Base-by-base conservation (phyloP, 1,140 invertebrate genomes). In the Eumeta japonica region DNA sequence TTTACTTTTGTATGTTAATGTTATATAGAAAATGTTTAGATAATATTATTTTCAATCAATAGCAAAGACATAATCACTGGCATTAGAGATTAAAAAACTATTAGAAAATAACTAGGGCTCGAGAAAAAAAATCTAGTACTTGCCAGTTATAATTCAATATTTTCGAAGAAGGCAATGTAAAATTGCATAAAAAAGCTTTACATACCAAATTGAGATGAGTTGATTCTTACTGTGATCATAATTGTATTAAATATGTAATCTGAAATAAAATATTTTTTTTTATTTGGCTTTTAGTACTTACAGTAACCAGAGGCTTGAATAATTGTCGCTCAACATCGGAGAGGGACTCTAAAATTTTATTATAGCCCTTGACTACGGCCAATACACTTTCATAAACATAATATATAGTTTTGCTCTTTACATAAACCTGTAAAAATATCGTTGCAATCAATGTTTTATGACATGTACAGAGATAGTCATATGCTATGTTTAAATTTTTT, bases 341-440 rank as follows among this genome's bases (percentile, higher is more conserved):
- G 0, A 85, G 46, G 0, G 78, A 75, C 2, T 72, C 64, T 10
- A 93, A 55, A 18, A 92, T 89, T 52, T 83, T 83, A 66, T 94
- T 94, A 59, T 93, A 93, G 27, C 88, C 84, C 14, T 83, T 76
- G 1, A 88, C 84, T 1, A 94, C 82, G 1, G 83, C 76, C 9
- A 90, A 53, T 0, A 92, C 84, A 45, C 83, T 84, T 54, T 91
- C 85, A 39, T 85, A 84, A 0, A 88, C 75, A 40, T 83, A 83
- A 14, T 79, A 71, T 1, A 91, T 58, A 7, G 77, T 79, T 5
- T 83, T 80, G 30, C 80, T 78, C 38, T 83, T 86, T 39, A 78
- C 67, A 48, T 83, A 83, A 2, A 87, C 58, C 72, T 81, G 52
- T 65, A 39, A 46, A 20, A 39, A 41, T 9, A 16, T n/a, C 63